Evolutionary conservation across 1,140 invertebrate species (phyloP), one percentile per base, ranked within the genome.

Genomic region (Palaemon carinicauda): DNA sequence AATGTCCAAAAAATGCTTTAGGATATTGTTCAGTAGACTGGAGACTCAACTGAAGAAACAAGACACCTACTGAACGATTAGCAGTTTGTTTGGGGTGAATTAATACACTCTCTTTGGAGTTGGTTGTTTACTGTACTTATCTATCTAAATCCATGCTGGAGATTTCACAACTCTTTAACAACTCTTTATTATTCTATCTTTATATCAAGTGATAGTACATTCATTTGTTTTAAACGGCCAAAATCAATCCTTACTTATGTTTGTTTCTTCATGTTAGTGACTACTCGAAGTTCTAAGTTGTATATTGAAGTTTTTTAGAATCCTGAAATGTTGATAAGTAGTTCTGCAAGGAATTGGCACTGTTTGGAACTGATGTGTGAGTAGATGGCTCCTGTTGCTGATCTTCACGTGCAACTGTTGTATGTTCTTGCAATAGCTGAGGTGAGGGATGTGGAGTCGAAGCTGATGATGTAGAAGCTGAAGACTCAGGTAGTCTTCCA

Each of bases 281-380:
- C 31, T 80, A 24, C 29, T 80, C 2, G 4, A 65, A 80, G 52
- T 4, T 27, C 1, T 80, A 56, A 65, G 0, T 82, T 69, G 3
- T 1, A 80, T 56, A 54, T 54, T 56, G 19, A 60, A 24, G 51
- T 41, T 3, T n/a, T 56, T 14, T 56, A 80, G 1, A 56, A 4
- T 80, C 78, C 53, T 80, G 78, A 80, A 56, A 65, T 60, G 0
- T 65, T 80, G 24, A 80, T 29, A 79, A 80, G 24, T 17, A 54
- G 5, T 65, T 80, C 78, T 82, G 80, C 65, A 73, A 73, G 14
- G 80, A 82, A 52, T 52, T 82, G 80, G 65, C 21, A 24, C 19
- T 51, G 80, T 82, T 82, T 82, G 80, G 33, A 82, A 71, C 10
- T 82, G 33, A 1, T 5, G 31, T 82, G 33, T 71, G 50, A 81